Evolutionary conservation across 2,113 vertebrate genomes (phyloP).

Genomic region (Geococcyx californianus): DNA sequence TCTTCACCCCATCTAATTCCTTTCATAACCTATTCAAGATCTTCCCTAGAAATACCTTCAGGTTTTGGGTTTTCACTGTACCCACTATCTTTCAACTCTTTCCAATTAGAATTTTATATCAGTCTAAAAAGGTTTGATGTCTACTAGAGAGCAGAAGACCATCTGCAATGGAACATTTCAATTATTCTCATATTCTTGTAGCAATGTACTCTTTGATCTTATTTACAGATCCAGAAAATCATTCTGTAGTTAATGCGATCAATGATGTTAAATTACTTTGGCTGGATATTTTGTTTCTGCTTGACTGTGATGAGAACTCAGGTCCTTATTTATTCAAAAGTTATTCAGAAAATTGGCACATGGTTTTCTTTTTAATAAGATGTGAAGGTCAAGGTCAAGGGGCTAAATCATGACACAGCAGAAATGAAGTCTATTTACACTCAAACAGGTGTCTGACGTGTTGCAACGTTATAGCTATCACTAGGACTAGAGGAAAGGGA

Average conservation of each 20-base stretch:
- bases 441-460: slow-evolving; percentile 3
- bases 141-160: not conserved
- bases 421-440: not conserved
- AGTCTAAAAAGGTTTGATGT: not conserved
- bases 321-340: not conserved
- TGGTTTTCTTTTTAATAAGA: not conserved
- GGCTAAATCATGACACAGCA: not conserved
- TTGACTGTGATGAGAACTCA: not conserved
- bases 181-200: not conserved
- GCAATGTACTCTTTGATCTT: not conserved
- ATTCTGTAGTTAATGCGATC: not conserved
- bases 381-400: not conserved
- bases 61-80: not conserved
- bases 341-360: not conserved
- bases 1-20: not conserved
- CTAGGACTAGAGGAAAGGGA: slow-evolving; percentile 19
- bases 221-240: not conserved
- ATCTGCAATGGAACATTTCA: not conserved
- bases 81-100: not conserved
- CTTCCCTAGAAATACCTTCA: not conserved
- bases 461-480: not conserved
- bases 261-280: not conserved
- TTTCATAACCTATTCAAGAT: not conserved
- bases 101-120: not conserved
- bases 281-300: not conserved